Evolutionary conservation across 1,140 invertebrate species (phyloP).

Genomic region (Hyles euphorbiae): DNA sequence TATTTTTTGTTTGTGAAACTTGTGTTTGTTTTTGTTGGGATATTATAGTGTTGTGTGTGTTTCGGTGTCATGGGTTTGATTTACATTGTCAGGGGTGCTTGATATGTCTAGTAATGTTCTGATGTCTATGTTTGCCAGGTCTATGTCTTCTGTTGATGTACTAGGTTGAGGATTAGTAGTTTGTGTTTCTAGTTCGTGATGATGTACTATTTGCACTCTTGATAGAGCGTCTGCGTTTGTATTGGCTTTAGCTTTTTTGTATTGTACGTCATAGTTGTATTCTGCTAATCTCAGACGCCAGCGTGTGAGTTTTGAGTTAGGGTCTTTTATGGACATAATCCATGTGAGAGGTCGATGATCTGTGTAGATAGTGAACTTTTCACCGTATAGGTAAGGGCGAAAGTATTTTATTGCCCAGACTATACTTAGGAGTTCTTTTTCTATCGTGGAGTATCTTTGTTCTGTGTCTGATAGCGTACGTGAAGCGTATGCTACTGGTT

Average conservation of each 20-base stretch:
- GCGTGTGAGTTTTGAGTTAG: constrained; percentile 15
- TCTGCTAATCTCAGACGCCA: constrained; percentile 20
- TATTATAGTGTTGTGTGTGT: neutral
- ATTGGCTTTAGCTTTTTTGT: constrained; percentile 22
- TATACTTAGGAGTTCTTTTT: constrained; percentile 5
- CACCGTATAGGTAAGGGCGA: constrained; percentile 1
- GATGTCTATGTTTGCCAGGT: constrained; percentile 8
- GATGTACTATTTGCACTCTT: constrained; percentile 5
- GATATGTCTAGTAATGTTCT: constrained; percentile 7
- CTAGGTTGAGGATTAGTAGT: constrained; percentile 12
- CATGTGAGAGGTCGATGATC: constrained; percentile 8
- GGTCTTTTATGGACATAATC: constrained; percentile 12
- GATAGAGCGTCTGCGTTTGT: constrained; percentile 15
- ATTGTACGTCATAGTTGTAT: constrained; percentile 17
- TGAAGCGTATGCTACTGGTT: constrained; percentile 12
- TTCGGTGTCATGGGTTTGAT: neutral
- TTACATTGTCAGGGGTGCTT: constrained; percentile 11
- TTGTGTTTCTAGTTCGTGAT: constrained; percentile 1
- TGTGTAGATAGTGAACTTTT: constrained; percentile 7
- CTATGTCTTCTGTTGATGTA: constrained; percentile 10
- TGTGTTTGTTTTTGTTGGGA: neutral
- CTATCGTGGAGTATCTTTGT: constrained; percentile 10
- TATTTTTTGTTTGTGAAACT: neutral
- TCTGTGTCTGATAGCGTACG: constrained; percentile 13
- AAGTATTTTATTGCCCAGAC: constrained; percentile 1